Evolutionary conservation across 2,888 invertebrate species (phyloP).

Genomic region (Thecocarcelia acutangulata): DNA sequence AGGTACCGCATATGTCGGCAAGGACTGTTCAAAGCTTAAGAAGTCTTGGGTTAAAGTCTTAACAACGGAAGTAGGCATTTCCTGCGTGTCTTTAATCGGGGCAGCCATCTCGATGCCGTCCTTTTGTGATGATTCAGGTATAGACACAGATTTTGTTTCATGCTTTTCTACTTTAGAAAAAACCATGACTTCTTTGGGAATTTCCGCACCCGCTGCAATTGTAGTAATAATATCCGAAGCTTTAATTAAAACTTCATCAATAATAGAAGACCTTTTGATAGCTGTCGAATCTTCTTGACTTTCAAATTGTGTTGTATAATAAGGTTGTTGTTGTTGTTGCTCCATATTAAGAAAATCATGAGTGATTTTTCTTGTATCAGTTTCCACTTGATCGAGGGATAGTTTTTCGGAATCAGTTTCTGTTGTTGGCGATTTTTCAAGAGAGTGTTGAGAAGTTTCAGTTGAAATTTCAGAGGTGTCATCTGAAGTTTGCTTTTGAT

Average conservation of each 20-base stretch:
- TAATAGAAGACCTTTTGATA: constrained; percentile 22
- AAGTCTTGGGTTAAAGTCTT: constrained; percentile 74
- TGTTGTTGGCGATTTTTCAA: constrained; percentile 33
- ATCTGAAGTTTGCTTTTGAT: constrained; percentile 33
- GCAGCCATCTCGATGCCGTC: constrained; percentile 78
- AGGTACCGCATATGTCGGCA: constrained; percentile 31
- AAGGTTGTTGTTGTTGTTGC: constrained; percentile 43
- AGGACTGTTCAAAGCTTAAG: constrained; percentile 72
- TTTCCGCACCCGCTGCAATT: constrained; percentile 52
- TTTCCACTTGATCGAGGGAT: constrained; percentile 27
- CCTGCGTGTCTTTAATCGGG: constrained; percentile 71
- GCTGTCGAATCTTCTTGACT: not conserved
- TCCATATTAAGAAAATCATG: constrained; percentile 57
- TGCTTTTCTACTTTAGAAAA: not conserved
- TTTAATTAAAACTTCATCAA: constrained; percentile 59
- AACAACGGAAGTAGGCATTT: constrained; percentile 60
- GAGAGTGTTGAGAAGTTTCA: constrained; percentile 37
- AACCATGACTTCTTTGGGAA: constrained; percentile 25
- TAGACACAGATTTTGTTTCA: not conserved
- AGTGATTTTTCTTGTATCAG: constrained; percentile 68
- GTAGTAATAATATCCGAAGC: constrained; percentile 61
- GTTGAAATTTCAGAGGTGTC: constrained; percentile 30
- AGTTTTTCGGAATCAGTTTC: constrained; percentile 40
- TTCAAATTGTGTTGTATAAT: not conserved
- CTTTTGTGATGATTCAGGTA: constrained; percentile 59